These are phyloP conservation scores for Trissonchulus latispiculum DNA, from an alignment of 2,888 invertebrate genomes.

Conservation along the genomic window DNA sequence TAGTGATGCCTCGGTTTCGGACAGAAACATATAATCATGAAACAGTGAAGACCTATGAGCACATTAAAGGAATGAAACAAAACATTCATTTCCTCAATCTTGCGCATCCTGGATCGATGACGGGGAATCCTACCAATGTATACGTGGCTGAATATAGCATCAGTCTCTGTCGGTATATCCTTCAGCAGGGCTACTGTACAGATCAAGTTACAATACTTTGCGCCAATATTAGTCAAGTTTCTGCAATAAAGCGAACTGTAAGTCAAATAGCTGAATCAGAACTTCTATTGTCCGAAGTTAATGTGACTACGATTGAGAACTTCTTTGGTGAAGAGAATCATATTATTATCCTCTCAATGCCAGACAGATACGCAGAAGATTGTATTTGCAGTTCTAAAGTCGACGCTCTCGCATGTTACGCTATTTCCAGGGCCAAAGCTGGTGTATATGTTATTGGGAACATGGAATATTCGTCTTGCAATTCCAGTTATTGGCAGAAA, in stretches of 20 bases:
- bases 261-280: too few relatives aligned
- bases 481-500: conserved; percentile 21
- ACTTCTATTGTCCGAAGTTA: too few relatives aligned
- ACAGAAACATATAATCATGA: conserved; percentile 47
- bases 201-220: too few relatives aligned
- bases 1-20: conserved; percentile 59
- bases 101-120: conserved; percentile 26
- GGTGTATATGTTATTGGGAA: conserved; percentile 22
- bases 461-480: conserved; percentile 6
- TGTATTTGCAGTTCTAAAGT: conserved; percentile 41
- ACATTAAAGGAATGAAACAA: conserved; percentile 55
- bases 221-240: too few relatives aligned
- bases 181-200: conserved; percentile 54
- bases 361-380: conserved; percentile 33
- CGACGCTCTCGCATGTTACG: conserved; percentile 43
- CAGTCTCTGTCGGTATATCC: conserved; percentile 52
- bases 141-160: conserved; percentile 59
- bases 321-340: conserved; percentile 38
- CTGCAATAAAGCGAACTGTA: too few relatives aligned
- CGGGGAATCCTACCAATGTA: conserved; percentile 52
- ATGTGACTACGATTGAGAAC: conserved; percentile 32
- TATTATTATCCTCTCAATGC: conserved; percentile 36
- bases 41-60: conserved; percentile 53
- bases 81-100: conserved; percentile 59
- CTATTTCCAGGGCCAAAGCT: conserved; percentile 29